Conservation (phyloP, 2,888 invertebrate genomes). For the Hydrotaea cyrtoneurina region DNA sequence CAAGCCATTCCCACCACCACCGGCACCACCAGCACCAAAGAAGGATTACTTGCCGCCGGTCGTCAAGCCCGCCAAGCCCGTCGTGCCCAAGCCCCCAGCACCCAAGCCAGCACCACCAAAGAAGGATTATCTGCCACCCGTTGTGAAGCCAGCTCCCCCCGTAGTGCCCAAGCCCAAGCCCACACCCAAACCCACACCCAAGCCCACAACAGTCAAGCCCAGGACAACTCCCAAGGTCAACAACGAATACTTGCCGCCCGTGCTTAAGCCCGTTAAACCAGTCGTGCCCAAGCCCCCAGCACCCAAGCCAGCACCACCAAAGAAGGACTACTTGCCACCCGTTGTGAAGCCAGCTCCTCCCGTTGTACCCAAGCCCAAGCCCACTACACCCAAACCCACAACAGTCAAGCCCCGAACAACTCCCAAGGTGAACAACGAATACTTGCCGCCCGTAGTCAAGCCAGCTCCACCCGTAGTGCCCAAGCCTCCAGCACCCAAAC, state of each 20-base stretch:
- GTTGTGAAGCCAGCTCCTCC: constrained; percentile 36
- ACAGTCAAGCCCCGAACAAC: constrained; percentile 12
- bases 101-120: constrained; percentile 31
- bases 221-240: constrained; percentile 45
- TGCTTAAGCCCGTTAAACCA: constrained; percentile 37
- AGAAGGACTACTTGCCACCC: constrained; percentile 44
- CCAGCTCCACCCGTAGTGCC: constrained; percentile 14
- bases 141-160: constrained; percentile 48
- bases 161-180: constrained; percentile 38
- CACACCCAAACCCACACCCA: constrained; percentile 11
- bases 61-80: constrained; percentile 29
- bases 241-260: constrained; percentile 44
- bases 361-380: constrained; percentile 44
- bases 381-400: neutral
- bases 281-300: constrained; percentile 28
- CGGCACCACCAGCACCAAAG: constrained; percentile 12
- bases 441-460: constrained; percentile 64
- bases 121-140: constrained; percentile 59
- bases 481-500: constrained; percentile 4
- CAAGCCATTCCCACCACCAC: constrained; percentile 66
- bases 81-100: constrained; percentile 44
- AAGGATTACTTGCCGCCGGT: constrained; percentile 20
- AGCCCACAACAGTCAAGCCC: constrained; percentile 29
- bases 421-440: constrained; percentile 48
- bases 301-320: constrained; percentile 39